Evolutionary conservation across 2,888 invertebrate genomes (phyloP).

Genomic region (Aleiodes testaceus): DNA sequence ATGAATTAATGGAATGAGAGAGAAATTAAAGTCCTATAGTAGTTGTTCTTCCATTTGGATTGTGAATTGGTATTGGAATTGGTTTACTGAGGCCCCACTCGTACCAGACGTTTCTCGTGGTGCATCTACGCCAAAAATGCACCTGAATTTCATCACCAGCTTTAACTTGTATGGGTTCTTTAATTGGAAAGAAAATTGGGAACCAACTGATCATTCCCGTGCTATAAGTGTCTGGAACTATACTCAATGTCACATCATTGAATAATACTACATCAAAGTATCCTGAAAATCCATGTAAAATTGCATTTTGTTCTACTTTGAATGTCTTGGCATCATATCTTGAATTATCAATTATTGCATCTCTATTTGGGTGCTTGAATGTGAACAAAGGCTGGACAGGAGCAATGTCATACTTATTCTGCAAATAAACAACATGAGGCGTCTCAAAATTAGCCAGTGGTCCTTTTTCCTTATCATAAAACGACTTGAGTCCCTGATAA

Average conservation of each 20-base stretch:
- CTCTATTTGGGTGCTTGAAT: conserved; percentile 91
- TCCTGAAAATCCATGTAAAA: conserved; percentile 95
- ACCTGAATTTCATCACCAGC: conserved; percentile 83
- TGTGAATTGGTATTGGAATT: conserved; percentile 77
- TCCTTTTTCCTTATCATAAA: conserved; percentile 75
- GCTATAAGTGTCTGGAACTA: conserved; percentile 91
- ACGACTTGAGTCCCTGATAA: conserved; percentile 82
- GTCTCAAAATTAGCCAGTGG: conserved; percentile 81
- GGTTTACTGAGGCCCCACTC: conserved; percentile 90
- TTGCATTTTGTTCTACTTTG: conserved; percentile 81
- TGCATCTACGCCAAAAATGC: conserved; percentile 90
- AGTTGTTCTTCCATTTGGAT: conserved; percentile 83
- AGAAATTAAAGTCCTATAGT: conserved; percentile 77
- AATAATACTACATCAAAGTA: conserved; percentile 94
- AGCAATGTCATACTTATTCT: conserved; percentile 87
- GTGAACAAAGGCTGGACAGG: conserved; percentile 85
- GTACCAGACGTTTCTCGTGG: conserved; percentile 92
- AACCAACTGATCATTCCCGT: conserved; percentile 98
- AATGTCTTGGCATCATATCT: conserved; percentile 83
- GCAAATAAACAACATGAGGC: conserved; percentile 94
- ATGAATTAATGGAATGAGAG: neutral
- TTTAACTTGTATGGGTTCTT: conserved; percentile 77
- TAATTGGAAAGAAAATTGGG: conserved; percentile 94
- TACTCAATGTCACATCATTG: conserved; percentile 89
- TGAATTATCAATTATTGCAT: conserved; percentile 79